Conservation (phyloP, 2,797 vertebrate genomes). For the Amblyopsis hoosieri region DNA sequence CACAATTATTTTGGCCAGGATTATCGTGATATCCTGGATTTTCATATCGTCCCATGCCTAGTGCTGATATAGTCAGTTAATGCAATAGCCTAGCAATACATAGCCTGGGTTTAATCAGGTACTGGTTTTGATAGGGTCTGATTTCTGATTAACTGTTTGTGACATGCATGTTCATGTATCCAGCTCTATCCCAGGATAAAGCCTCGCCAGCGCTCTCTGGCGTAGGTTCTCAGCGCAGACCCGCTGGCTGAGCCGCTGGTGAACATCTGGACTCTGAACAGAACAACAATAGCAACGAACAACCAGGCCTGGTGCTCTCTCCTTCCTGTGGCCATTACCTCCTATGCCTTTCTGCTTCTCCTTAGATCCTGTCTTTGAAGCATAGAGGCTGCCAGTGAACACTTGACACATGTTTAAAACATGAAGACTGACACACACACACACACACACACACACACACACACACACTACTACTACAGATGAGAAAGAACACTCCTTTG, state of each 20-base stretch:
- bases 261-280: slow-evolving; percentile 55
- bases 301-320: slow-evolving; percentile 63
- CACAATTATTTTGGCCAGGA: too few relatives aligned
- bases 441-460: slow-evolving; percentile 15
- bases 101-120: too few relatives aligned
- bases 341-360: slow-evolving; percentile 49
- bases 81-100: too few relatives aligned
- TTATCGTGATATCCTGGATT: too few relatives aligned
- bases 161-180: slow-evolving; percentile 24
- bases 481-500: slow-evolving; percentile 35
- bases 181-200: slow-evolving; percentile 98
- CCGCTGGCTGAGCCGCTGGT: slow-evolving; percentile 17
- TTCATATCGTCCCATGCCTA: too few relatives aligned
- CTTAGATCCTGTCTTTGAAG: slow-evolving; percentile 50
- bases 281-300: slow-evolving; percentile 57
- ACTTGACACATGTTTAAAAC: slow-evolving; percentile 43
- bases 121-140: too few relatives aligned
- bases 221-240: slow-evolving; percentile 70
- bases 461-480: slow-evolving; percentile 51
- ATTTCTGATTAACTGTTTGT: too few relatives aligned
- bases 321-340: slow-evolving; percentile 52
- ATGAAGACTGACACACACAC: slow-evolving; percentile 10
- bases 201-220: slow-evolving; percentile 93
- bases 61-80: too few relatives aligned
- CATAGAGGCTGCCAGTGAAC: slow-evolving; percentile 58